Evolutionary conservation across 2,797 vertebrate genomes (phyloP), one percentile per base, ranked within the genome.

Genomic region (Pseudopleuronectes americanus): DNA sequence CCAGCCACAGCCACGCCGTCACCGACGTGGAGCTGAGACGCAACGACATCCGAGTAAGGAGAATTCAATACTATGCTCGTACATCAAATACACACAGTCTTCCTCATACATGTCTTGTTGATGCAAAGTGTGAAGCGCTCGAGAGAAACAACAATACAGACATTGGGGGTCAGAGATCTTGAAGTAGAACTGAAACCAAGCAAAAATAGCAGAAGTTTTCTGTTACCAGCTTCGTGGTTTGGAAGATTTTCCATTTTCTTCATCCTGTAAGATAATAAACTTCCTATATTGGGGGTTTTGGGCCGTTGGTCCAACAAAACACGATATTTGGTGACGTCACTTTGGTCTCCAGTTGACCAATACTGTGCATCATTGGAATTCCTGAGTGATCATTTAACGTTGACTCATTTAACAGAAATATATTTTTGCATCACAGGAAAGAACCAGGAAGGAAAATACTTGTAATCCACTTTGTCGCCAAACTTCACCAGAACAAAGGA

Each of bases 11-110:
- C 76, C 98, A 99, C 71, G 96, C 97, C 0, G 97, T 99, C 86
- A 97, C 96, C 16, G 98, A 99, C 65, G 97, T 99, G 92, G 98
- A 99, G 94, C 96, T 99, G 83, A 93, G 98, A 41, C 95, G 97
- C 89, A 99, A 96, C 85, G 97, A 99, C 92, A 99, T 99, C 87
- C 92, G 97, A 94, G 98, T 98, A 94, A 97, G 97, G 89, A 53
- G 1, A 16, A 31, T 54, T 17, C 1, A 22, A n/a, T 28, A 19
- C 38, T 4, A 0, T 45, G 19, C 67, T 21, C 72, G 13, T 6
- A 63, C 28, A 12, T 55, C 60, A 47, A 61, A 54, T 52, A 56
- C 23, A 71, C 1, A 16, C 3, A 36, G 13, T n/a, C 49, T 36
- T 51, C 24, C 22, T 16, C 23, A 41, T 53, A 26, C 22, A 51